phyloP scores from a whole-genome alignment of 2,888 invertebrate genomes.

The Acanthococcus lagerstroemiae region DNA sequence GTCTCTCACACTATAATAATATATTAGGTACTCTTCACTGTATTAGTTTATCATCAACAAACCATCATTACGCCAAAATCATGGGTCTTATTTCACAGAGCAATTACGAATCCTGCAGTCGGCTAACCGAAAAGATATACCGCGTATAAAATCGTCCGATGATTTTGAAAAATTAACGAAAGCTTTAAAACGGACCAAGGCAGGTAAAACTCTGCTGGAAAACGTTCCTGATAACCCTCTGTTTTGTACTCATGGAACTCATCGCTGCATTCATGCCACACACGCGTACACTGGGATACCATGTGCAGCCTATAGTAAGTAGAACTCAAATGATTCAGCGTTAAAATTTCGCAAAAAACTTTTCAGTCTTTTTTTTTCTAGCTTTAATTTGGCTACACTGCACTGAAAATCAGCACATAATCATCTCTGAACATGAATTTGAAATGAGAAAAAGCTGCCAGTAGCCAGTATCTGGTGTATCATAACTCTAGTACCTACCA shows the following conservation, averaged over 20 bases:
- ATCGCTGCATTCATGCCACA: conserved; percentile 80
- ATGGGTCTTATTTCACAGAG: conserved; percentile 41
- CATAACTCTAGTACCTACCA: too few relatives aligned
- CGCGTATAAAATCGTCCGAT: conserved; percentile 41
- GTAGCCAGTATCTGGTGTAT: too few relatives aligned
- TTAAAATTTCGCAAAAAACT: too few relatives aligned
- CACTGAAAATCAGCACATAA: too few relatives aligned
- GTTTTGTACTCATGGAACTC: conserved; percentile 75
- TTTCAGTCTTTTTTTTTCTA: too few relatives aligned
- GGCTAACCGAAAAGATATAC: conserved; percentile 39
- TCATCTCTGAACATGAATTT: too few relatives aligned
- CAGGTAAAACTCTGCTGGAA: conserved; percentile 39
- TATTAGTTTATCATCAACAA: neutral
- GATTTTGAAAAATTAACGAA: conserved; percentile 41
- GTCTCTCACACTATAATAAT: too few relatives aligned
- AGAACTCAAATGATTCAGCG: too few relatives aligned
- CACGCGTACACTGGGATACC: conserved; percentile 85
- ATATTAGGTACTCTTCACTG: neutral
- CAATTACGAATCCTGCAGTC: conserved; percentile 66
- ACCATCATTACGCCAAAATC: too few relatives aligned
- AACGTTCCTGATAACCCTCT: conserved; percentile 55
- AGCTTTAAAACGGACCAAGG: conserved; percentile 39
- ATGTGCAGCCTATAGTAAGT: conserved; percentile 77
- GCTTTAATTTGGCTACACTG: too few relatives aligned
- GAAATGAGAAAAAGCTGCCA: too few relatives aligned